Conservation (phyloP, 2,888 invertebrate species). For the Rhagium mordax region DNA sequence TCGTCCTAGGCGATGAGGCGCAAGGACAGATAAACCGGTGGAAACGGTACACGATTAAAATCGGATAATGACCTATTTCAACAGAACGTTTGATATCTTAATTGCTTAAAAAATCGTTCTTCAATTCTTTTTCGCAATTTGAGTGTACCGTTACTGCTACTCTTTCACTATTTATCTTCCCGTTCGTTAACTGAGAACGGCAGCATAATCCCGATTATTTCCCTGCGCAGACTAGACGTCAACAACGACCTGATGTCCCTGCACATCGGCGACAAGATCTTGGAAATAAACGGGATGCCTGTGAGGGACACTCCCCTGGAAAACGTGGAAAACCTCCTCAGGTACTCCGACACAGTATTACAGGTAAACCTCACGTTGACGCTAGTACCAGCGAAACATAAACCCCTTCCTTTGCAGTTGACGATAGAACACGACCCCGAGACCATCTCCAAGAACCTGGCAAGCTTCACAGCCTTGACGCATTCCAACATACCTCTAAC, state of each 20-base stretch:
- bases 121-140: too few species aligned
- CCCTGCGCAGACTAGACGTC: slow-evolving; percentile 80
- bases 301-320: slow-evolving; percentile 86
- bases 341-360: slow-evolving; percentile 80
- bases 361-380: slow-evolving; percentile 73
- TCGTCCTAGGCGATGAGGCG: too few species aligned
- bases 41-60: too few species aligned
- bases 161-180: too few species aligned
- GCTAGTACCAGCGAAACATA: background rate
- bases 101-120: too few species aligned
- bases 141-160: too few species aligned
- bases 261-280: slow-evolving; percentile 92
- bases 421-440: slow-evolving; percentile 94
- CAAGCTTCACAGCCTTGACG: slow-evolving; percentile 50
- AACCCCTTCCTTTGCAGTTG: slow-evolving; percentile 73
- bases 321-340: slow-evolving; percentile 83
- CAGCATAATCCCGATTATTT: background rate
- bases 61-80: too few species aligned
- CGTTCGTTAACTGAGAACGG: background rate
- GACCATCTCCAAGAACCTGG: slow-evolving; percentile 74
- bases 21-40: too few species aligned
- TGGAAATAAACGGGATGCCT: slow-evolving; percentile 94
- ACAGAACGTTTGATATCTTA: too few species aligned
- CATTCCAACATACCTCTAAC: slow-evolving; percentile 64
- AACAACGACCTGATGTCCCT: slow-evolving; percentile 87